Evolutionary conservation across 2,113 vertebrate species (phyloP), one percentile per base, ranked within the genome.

Genomic region (Ivindomyrus marchei): DNA sequence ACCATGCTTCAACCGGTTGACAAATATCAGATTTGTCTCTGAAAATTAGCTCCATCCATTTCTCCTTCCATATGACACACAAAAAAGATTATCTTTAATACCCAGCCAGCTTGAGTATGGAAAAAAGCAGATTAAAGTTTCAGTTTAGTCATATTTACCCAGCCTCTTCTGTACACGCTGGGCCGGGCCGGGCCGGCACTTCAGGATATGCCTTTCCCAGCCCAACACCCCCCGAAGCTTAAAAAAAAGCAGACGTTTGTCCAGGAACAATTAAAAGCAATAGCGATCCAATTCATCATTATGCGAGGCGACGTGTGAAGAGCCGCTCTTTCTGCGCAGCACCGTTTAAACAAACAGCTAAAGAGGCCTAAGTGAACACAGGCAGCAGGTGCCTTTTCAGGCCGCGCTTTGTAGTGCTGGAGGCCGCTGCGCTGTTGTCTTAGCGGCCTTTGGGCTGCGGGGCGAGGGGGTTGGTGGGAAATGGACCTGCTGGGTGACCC

Each of bases 11-110:
- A 94, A 94, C 94, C 95, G 93, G 95, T 97, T 97, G 96, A 97
- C 95, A 96, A 96, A 96, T 97, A 97, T 96, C 96, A 96, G 96
- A 97, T 97, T 96, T 97, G 96, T 96, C 95, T 96, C 93, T 93
- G 95, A 96, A 96, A 96, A 96, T 97, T 94, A 96, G 95, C 95
- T 95, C 93, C 94, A 95, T 96, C 96, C 94, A 96, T 96, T 95
- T 96, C 96, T 95, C 91, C 93, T 92, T 90, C 96, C 95, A 95
- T 96, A 96, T 96, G 95, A 97, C 95, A 96, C 95, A 95, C 95
- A 96, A 91, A 96, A 96, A 92, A 96, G 95, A 96, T 96, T 96
- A 97, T 94, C 95, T 93, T 91, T 96, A 96, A 97, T 96, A 96
- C 95, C 95, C 95, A 89, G 94, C 92, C 94, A 95, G 96, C 96